These are phyloP conservation scores for Turdus rufiventris DNA, from an alignment of 2,113 vertebrate genomes.

Conservation along the genomic window DNA sequence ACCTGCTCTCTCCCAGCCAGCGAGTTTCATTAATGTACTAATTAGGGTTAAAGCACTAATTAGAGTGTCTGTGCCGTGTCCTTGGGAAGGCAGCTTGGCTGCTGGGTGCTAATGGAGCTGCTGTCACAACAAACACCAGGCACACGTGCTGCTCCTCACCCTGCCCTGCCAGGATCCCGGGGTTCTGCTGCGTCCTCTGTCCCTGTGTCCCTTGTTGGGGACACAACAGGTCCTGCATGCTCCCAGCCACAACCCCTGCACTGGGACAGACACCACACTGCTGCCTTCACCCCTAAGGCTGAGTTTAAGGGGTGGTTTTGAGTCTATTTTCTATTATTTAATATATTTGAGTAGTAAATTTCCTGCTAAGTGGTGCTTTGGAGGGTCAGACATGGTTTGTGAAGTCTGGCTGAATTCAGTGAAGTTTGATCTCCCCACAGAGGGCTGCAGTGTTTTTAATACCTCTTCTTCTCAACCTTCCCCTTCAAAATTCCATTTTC, in stretches of 20 bases:
- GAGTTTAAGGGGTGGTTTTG: neutral
- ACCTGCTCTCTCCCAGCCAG: neutral
- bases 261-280: neutral
- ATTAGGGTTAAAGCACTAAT: constrained; percentile 23
- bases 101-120: neutral
- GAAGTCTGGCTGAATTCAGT: neutral
- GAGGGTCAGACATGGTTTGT: neutral
- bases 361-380: neutral
- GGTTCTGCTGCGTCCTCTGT: neutral
- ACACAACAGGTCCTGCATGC: neutral
- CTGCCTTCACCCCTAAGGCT: neutral
- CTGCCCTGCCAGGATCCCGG: neutral
- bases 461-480: neutral
- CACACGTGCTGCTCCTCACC: neutral
- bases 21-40: neutral
- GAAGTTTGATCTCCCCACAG: neutral
- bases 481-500: constrained; percentile 1
- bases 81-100: neutral
- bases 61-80: neutral
- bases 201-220: neutral
- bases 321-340: neutral
- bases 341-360: neutral
- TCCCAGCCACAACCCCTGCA: accelerated
- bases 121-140: neutral
- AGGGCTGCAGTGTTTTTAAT: neutral